phyloP scores from a whole-genome alignment of 2,113 vertebrate species.

The Charina bottae region DNA sequence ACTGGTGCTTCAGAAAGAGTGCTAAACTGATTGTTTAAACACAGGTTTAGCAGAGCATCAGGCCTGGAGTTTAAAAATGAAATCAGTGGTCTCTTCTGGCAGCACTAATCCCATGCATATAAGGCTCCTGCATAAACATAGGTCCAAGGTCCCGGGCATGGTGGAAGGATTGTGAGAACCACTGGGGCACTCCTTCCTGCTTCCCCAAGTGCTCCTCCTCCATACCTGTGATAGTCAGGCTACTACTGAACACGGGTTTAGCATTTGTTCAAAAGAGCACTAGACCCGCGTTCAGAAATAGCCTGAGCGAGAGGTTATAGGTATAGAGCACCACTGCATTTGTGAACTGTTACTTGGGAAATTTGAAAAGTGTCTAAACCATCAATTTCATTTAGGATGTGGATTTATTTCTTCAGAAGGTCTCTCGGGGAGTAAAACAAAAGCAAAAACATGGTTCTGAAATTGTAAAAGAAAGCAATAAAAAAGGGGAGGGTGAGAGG shows the following conservation, averaged over 20 bases:
- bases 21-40: neutral
- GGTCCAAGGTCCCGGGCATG: neutral
- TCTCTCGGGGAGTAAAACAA: neutral
- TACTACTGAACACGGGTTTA: neutral
- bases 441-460: neutral
- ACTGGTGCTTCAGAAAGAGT: neutral
- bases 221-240: neutral
- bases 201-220: neutral
- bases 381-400: neutral
- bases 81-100: neutral
- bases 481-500: neutral
- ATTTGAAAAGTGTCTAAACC: neutral
- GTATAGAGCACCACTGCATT: neutral
- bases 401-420: neutral
- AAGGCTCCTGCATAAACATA: neutral
- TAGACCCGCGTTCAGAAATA: neutral
- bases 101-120: neutral
- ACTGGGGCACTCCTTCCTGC: neutral
- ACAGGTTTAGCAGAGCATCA: neutral
- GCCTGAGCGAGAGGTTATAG: neutral
- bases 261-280: neutral
- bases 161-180: neutral
- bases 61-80: neutral
- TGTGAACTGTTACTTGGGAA: neutral
- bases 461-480: neutral